Conservation (phyloP, 1,140 invertebrate species). For the Solen grandis region DNA sequence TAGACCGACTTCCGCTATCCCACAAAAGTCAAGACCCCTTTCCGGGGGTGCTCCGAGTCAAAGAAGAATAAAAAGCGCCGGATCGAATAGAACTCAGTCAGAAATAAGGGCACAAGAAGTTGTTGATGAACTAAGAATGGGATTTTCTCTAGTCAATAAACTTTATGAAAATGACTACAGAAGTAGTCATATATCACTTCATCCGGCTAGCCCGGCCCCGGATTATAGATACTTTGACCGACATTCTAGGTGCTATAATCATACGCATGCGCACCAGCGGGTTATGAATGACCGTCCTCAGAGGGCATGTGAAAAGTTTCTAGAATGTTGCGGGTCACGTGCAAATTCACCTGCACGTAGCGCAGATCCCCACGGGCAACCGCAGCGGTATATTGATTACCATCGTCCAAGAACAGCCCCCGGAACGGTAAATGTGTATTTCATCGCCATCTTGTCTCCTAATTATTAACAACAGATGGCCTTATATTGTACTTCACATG, state of each 20-base stretch:
- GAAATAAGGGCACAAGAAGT: slow-evolving; percentile 32
- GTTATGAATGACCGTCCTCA: slow-evolving; percentile 55
- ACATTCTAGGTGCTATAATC: slow-evolving; percentile 63
- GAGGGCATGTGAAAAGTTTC: slow-evolving; percentile 60
- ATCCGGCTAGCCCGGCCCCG: slow-evolving; percentile 64
- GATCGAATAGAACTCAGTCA: slow-evolving; percentile 46
- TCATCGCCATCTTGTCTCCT: neutral
- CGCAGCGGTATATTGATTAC: slow-evolving; percentile 64
- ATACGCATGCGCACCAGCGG: slow-evolving; percentile 61
- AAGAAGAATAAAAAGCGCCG: slow-evolving; percentile 59
- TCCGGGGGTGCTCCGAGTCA: slow-evolving; percentile 17
- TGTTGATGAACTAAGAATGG: slow-evolving; percentile 53
- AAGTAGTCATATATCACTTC: slow-evolving; percentile 55
- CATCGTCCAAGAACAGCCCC: slow-evolving; percentile 63
- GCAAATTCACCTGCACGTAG: slow-evolving; percentile 41
- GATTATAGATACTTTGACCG: slow-evolving; percentile 66
- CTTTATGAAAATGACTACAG: slow-evolving; percentile 58
- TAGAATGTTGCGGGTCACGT: slow-evolving; percentile 46
- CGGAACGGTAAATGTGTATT: slow-evolving; percentile 60
- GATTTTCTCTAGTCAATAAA: slow-evolving; percentile 66
- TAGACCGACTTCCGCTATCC: slow-evolving; percentile 36
- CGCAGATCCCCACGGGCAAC: slow-evolving; percentile 59
- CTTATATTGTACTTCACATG: neutral
- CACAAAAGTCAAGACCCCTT: slow-evolving; percentile 25
- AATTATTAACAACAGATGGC: too few relatives aligned